These are phyloP conservation scores for Epicauta chinensis DNA, from an alignment of 1,140 invertebrate genomes.

Conservation along the genomic window DNA sequence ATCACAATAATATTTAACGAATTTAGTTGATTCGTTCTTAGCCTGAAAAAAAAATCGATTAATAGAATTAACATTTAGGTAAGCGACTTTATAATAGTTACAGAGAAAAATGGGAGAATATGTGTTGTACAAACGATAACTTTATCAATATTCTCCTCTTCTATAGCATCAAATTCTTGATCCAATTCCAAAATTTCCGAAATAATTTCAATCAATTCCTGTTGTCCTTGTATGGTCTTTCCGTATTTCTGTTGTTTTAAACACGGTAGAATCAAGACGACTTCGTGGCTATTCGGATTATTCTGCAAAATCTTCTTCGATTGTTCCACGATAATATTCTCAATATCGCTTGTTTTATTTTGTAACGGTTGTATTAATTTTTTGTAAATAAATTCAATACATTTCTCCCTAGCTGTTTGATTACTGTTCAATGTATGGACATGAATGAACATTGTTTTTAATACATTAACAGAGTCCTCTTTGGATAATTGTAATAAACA, in stretches of 20 bases:
- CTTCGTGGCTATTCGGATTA: slow-evolving; percentile 64
- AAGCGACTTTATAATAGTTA: slow-evolving; percentile 49
- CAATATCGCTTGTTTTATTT: slow-evolving; percentile 76
- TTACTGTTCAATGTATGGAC: slow-evolving; percentile 70
- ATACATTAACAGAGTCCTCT: slow-evolving; percentile 57
- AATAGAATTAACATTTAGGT: not conserved
- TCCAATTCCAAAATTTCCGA: slow-evolving; percentile 74
- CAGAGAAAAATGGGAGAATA: slow-evolving; percentile 80
- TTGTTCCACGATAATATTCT: slow-evolving; percentile 78
- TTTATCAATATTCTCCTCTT: slow-evolving; percentile 67
- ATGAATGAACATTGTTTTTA: slow-evolving; percentile 82
- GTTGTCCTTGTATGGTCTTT: slow-evolving; percentile 73
- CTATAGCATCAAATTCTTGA: slow-evolving; percentile 67
- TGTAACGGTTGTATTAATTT: slow-evolving; percentile 75
- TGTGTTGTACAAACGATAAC: slow-evolving; percentile 79
- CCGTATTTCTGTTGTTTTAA: slow-evolving; percentile 73
- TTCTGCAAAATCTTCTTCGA: slow-evolving; percentile 53
- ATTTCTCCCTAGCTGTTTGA: slow-evolving; percentile 74
- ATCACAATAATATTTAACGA: slow-evolving; percentile 81
- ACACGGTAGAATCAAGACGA: slow-evolving; percentile 82
- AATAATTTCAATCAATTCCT: slow-evolving; percentile 79
- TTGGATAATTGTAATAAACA: slow-evolving; percentile 55
- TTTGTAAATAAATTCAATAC: slow-evolving; percentile 78
- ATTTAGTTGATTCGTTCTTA: slow-evolving; percentile 80
- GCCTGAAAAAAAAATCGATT: slow-evolving; percentile 51